These are phyloP conservation scores for Meriones unguiculatus DNA, from an alignment of 2,113 vertebrate genomes.

Conservation along the genomic window DNA sequence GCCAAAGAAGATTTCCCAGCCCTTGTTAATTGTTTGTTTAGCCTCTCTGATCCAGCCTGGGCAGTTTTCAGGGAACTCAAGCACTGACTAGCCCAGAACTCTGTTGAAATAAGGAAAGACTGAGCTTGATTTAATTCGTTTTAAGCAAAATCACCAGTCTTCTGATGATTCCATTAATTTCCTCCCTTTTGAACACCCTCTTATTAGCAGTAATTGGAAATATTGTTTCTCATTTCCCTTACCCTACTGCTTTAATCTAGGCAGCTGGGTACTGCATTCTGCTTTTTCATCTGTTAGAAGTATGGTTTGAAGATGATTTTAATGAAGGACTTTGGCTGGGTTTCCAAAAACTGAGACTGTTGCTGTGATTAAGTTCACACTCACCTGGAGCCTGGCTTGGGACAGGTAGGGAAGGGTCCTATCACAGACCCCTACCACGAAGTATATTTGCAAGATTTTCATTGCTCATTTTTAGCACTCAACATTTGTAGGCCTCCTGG, in stretches of 20 bases:
- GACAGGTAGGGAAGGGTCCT: not conserved
- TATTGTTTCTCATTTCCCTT: slow-evolving; percentile 33
- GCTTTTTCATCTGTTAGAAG: slow-evolving; percentile 65
- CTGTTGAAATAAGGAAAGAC: slow-evolving; percentile 59
- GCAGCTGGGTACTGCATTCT: slow-evolving; percentile 49
- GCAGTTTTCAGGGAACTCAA: slow-evolving; percentile 32
- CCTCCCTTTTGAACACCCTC: slow-evolving; percentile 61
- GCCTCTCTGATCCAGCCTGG: slow-evolving; percentile 28
- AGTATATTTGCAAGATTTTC: slow-evolving; percentile 2
- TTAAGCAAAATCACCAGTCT: slow-evolving; percentile 66
- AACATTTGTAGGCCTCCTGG: not conserved
- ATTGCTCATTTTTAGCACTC: not conserved
- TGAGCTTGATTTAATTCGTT: slow-evolving; percentile 65
- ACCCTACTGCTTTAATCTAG: slow-evolving; percentile 67
- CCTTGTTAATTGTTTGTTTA: slow-evolving; percentile 53
- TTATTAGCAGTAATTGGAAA: slow-evolving; percentile 70
- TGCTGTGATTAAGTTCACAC: slow-evolving; percentile 16
- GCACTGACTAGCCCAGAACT: slow-evolving; percentile 57
- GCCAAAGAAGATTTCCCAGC: slow-evolving; percentile 42
- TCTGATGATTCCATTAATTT: slow-evolving; percentile 74
- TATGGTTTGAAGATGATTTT: slow-evolving; percentile 54
- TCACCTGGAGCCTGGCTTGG: not conserved
- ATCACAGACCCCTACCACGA: not conserved
- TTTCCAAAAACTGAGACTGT: slow-evolving; percentile 55
- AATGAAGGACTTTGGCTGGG: slow-evolving; percentile 31